Conservation (phyloP, 2,797 vertebrate genomes). For the Propithecus perrieri region DNA sequence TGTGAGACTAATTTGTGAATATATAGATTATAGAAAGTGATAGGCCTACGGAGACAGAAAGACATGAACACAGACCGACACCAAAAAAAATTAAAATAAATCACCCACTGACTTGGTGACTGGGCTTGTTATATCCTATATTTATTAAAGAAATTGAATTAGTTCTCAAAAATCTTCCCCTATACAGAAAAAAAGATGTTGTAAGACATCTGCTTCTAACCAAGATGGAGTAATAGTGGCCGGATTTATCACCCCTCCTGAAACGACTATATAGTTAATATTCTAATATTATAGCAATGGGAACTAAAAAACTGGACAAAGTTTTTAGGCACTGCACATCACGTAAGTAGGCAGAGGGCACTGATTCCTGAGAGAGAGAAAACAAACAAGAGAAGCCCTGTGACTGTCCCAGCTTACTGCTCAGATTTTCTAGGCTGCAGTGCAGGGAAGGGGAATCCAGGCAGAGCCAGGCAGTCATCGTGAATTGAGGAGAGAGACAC, state of each 20-base stretch:
- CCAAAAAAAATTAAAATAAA: neutral
- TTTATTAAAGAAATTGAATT: slow-evolving; percentile 17
- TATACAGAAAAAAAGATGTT: neutral
- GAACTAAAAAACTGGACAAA: neutral
- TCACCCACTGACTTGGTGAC: neutral
- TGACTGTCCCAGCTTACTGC: neutral
- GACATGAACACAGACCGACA: neutral
- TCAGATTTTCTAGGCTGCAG: neutral
- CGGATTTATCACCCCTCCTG: neutral
- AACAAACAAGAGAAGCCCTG: neutral
- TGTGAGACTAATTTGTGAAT: neutral
- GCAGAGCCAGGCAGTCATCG: neutral
- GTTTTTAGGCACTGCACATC: neutral
- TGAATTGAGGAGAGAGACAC: neutral
- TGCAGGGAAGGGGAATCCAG: neutral
- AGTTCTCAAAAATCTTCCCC: neutral
- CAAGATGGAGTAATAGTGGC: neutral
- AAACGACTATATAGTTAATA: neutral
- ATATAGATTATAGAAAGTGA: neutral
- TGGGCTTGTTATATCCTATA: neutral
- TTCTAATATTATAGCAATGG: neutral
- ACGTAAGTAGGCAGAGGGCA: neutral
- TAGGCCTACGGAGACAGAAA: neutral
- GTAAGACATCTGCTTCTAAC: neutral
- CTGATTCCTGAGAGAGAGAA: neutral